A percentile compares a stretch with the other conserved stretches of the same genome.
Evolutionary conservation across 2,888 invertebrate species (phyloP).

Genomic region (Patella depressa): DNA sequence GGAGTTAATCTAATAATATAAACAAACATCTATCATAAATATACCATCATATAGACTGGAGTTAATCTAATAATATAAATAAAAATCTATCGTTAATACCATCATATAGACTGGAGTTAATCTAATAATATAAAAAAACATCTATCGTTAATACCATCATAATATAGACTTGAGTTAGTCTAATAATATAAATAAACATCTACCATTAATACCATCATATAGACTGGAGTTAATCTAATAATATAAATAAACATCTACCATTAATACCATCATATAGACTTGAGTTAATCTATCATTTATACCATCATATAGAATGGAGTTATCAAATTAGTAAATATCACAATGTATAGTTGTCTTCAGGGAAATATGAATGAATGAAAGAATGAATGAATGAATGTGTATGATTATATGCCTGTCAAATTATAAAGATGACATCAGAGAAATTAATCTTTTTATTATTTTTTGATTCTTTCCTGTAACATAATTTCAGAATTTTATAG

Average conservation of each 20-base stretch:
- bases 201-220: slow-evolving; percentile 55
- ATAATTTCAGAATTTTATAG: too few relatives aligned
- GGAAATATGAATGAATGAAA: too few relatives aligned
- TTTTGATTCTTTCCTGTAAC: not conserved
- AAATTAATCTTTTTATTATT: slow-evolving; percentile 3
- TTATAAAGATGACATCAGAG: not conserved
- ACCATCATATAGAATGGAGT: slow-evolving; percentile 39
- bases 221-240: slow-evolving; percentile 51
- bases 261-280: slow-evolving; percentile 55
- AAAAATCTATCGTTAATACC: slow-evolving; percentile 60
- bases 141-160: slow-evolving; percentile 55
- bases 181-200: slow-evolving; percentile 51
- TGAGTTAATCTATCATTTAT: slow-evolving; percentile 55
- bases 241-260: slow-evolving; percentile 47
- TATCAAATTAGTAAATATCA: too few relatives aligned
- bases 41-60: too few relatives aligned
- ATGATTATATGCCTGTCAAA: too few relatives aligned
- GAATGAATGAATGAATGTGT: too few relatives aligned
- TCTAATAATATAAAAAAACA: slow-evolving; percentile 56
- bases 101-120: slow-evolving; percentile 69
- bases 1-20: slow-evolving; percentile 26
- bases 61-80: slow-evolving; percentile 42
- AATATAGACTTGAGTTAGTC: slow-evolving; percentile 57
- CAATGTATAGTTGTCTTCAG: too few relatives aligned
- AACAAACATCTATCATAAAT: not conserved